phyloP scores from a whole-genome alignment of 1,140 invertebrate genomes.

The Triops cancriformis region DNA sequence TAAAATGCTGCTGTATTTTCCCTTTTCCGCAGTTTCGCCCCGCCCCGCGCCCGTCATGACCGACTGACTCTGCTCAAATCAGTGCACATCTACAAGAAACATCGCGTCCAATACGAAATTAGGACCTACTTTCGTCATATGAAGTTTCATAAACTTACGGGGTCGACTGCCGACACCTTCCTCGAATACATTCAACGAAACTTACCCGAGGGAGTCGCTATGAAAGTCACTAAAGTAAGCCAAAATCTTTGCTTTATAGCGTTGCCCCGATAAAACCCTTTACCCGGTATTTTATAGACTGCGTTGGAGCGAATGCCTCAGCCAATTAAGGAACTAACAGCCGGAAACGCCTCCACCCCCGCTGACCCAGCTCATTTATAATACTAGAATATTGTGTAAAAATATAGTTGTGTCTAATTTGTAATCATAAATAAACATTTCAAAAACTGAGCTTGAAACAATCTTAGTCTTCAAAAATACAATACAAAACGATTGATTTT shows the following conservation, averaged over 20 bases:
- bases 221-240: constrained; percentile 80
- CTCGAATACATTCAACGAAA: constrained; percentile 95
- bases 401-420: not conserved
- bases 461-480: too few species aligned
- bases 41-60: constrained; percentile 60
- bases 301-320: not conserved
- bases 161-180: constrained; percentile 89
- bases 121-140: constrained; percentile 85
- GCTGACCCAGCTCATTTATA: not conserved
- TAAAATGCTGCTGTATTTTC: constrained; percentile 31
- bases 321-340: not conserved
- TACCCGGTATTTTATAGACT: not conserved
- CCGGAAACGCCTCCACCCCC: not conserved
- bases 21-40: constrained; percentile 52
- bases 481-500: too few species aligned
- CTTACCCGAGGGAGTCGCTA: constrained; percentile 90
- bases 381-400: not conserved
- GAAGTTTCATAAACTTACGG: constrained; percentile 74
- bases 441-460: not conserved
- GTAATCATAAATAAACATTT: not conserved
- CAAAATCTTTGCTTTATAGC: not conserved
- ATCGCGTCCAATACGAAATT: constrained; percentile 90
- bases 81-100: constrained; percentile 86
- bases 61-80: constrained; percentile 75
- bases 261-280: not conserved